Evolutionary conservation across 2,113 vertebrate species (phyloP).

Genomic region (Microtus oregoni): DNA sequence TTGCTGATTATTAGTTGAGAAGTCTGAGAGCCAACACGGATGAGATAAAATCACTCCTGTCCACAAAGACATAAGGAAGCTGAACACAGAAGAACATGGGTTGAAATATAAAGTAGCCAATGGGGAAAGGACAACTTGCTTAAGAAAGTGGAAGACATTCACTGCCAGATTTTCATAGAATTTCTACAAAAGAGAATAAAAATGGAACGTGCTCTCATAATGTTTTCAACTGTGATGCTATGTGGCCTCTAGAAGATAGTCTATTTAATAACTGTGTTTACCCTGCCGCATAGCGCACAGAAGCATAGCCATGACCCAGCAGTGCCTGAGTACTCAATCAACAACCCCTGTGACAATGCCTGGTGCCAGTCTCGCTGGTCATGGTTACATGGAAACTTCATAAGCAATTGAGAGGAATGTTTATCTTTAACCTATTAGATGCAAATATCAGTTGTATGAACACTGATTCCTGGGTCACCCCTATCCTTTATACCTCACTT

Average conservation of each 20-base stretch:
- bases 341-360: neutral
- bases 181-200: neutral
- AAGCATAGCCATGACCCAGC: neutral
- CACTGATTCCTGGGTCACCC: neutral
- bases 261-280: neutral
- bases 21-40: neutral
- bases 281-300: neutral
- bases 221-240: neutral
- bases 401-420: neutral
- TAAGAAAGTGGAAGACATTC: neutral
- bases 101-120: neutral
- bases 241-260: neutral
- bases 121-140: neutral
- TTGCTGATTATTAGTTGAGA: neutral
- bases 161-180: neutral
- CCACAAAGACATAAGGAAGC: neutral
- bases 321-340: neutral
- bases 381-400: neutral
- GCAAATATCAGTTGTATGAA: neutral
- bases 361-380: neutral
- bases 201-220: neutral
- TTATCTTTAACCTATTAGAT: neutral
- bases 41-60: neutral
- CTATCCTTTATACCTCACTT: neutral
- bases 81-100: neutral